These are phyloP conservation scores for Athalia circularis DNA, from an alignment of 2,888 invertebrate genomes.

Conservation along the genomic window DNA sequence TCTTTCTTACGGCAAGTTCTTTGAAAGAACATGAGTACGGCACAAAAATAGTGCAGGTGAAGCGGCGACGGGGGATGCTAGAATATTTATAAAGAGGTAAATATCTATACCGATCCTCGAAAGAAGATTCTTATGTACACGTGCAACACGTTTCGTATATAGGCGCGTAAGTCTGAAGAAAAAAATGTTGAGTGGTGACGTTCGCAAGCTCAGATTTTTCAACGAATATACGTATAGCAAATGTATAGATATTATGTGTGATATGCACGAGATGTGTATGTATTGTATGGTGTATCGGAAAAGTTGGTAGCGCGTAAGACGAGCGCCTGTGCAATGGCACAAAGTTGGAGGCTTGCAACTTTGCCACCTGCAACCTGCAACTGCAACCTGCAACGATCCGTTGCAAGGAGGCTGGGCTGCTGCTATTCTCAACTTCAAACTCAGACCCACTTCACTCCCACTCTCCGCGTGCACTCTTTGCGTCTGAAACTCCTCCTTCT, in stretches of 20 bases:
- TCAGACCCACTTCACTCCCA: slow-evolving; percentile 33
- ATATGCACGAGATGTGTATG: background rate
- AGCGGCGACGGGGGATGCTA: background rate
- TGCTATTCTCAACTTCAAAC: slow-evolving; percentile 41
- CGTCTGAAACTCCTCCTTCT: slow-evolving; percentile 6
- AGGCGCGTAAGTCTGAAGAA: slow-evolving; percentile 45
- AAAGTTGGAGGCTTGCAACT: background rate
- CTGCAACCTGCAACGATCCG: slow-evolving; percentile 12
- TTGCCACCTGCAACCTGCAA: background rate
- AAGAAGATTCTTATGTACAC: too few species aligned
- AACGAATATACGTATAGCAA: background rate
- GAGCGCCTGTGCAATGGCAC: background rate
- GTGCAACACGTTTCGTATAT: too few species aligned
- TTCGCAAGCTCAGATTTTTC: slow-evolving; percentile 17
- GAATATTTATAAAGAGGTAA: slow-evolving; percentile 45
- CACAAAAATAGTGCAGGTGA: too few species aligned
- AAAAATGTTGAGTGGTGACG: slow-evolving; percentile 66
- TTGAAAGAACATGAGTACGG: too few species aligned
- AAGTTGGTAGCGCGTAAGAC: slow-evolving; percentile 31
- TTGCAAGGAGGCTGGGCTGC: background rate
- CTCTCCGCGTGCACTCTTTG: slow-evolving; percentile 23
- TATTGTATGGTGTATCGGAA: slow-evolving; percentile 16
- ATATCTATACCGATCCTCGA: background rate
- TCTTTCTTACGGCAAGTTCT: too few species aligned
- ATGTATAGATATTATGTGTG: background rate